These are phyloP conservation scores for Macropus fuliginosus DNA, from an alignment of 2,797 vertebrate genomes.

Conservation along the genomic window DNA sequence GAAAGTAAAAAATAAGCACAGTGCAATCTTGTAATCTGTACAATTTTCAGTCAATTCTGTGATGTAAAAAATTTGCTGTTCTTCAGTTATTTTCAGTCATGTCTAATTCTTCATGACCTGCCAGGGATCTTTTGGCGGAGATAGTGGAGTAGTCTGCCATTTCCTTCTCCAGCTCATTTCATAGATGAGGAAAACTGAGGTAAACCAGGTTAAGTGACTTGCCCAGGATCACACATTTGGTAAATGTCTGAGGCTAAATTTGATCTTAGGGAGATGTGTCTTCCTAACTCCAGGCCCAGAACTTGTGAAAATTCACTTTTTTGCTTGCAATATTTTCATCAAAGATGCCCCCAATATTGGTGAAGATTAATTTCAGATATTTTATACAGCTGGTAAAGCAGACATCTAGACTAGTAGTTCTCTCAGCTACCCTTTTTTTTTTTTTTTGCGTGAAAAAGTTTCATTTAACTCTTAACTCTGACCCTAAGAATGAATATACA, in stretches of 20 bases:
- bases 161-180: background rate
- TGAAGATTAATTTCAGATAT: background rate
- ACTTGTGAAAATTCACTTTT: background rate
- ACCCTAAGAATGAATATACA: conserved; percentile 13
- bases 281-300: background rate
- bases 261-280: background rate
- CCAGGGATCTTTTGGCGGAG: background rate
- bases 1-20: background rate
- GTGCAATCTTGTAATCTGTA: background rate
- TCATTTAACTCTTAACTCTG: conserved; percentile 30
- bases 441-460: background rate
- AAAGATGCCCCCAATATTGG: background rate
- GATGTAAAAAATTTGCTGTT: background rate
- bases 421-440: background rate
- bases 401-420: background rate
- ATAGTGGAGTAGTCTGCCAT: background rate
- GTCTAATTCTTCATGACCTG: background rate
- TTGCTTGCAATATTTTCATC: background rate
- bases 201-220: background rate
- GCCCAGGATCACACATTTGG: background rate
- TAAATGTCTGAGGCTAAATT: background rate
- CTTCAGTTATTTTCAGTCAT: background rate
- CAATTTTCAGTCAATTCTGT: background rate
- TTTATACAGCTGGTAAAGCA: background rate
- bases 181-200: background rate